A percentile compares a stretch with the other conserved stretches of the same genome.
phyloP scores from a whole-genome alignment of 2,113 vertebrate species.

The Tychaedon coryphoeus region DNA sequence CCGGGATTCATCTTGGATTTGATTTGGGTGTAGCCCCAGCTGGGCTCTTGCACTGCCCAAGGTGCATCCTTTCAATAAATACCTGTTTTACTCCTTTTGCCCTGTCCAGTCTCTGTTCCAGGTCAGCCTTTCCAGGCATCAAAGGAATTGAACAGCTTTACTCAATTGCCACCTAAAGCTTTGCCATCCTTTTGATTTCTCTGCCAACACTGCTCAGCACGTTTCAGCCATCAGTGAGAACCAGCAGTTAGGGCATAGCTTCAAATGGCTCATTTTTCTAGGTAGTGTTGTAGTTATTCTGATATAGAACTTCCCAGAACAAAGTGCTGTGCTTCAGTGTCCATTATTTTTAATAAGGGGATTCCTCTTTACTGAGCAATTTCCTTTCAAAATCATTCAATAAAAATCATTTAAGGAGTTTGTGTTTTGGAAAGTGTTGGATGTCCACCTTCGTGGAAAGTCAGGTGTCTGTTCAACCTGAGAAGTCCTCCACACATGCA shows the following conservation, averaged over 20 bases:
- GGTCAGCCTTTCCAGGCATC: too few species aligned
- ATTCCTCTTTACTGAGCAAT: neutral
- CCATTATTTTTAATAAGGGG: neutral
- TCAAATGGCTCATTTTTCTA: neutral
- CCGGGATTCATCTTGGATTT: too few species aligned
- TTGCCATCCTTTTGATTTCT: neutral
- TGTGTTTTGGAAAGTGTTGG: neutral
- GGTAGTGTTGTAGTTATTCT: neutral
- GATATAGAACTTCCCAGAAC: neutral
- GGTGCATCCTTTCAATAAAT: too few species aligned
- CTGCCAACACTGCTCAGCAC: neutral
- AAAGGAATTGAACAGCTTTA: neutral
- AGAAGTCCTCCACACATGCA: neutral
- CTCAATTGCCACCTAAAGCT: neutral
- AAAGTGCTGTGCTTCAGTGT: neutral
- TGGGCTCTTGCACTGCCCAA: too few species aligned
- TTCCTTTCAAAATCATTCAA: neutral
- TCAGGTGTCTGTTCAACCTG: neutral
- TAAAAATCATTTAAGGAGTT: neutral
- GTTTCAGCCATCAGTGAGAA: neutral
- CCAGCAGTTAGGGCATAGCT: neutral
- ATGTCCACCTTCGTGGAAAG: neutral
- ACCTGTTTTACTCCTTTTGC: too few species aligned
- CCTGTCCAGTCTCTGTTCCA: too few species aligned
- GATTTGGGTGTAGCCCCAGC: too few species aligned